Percentiles rank a stretch among this genome's conserved stretches.
phyloP scores from a whole-genome alignment of 2,888 invertebrate species.

The Caenorhabditis angaria region DNA sequence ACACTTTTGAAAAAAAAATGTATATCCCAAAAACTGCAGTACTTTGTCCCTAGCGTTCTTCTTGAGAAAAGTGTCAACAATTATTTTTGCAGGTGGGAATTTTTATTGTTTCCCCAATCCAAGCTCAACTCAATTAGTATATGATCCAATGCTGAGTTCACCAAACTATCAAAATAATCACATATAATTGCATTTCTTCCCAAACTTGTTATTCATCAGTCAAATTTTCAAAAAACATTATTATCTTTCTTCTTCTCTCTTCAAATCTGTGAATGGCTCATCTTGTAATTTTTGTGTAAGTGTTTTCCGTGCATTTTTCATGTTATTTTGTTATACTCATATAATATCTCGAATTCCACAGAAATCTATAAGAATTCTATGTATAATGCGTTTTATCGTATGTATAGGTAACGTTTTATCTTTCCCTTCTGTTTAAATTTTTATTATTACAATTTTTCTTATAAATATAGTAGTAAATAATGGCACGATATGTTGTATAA shows the following conservation, averaged over 20 bases:
- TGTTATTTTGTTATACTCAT: conserved; percentile 7
- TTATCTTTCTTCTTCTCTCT: conserved; percentile 10
- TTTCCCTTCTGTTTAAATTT: conserved; percentile 16
- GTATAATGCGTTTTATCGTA: conserved; percentile 11
- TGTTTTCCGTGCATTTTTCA: background rate
- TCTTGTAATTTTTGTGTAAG: conserved; percentile 16
- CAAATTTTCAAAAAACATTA: conserved; percentile 15
- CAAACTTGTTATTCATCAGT: background rate
- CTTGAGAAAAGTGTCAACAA: too few relatives aligned
- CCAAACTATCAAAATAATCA: background rate
- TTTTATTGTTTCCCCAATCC: background rate
- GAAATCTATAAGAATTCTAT: background rate
- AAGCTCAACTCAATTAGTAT: background rate
- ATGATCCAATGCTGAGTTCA: background rate
- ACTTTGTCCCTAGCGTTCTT: too few relatives aligned
- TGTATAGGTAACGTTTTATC: conserved; percentile 43
- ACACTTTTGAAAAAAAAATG: too few relatives aligned
- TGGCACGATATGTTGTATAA: background rate
- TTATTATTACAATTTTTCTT: background rate
- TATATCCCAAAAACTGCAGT: too few relatives aligned
- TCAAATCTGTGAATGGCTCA: conserved; percentile 1
- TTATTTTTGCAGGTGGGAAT: background rate
- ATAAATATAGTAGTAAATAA: background rate
- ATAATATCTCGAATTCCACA: conserved; percentile 2
- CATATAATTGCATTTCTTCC: background rate